Evolutionary conservation across 2,113 vertebrate genomes (phyloP), one percentile per base, ranked within the genome.

Genomic region (Heterochromis multidens): DNA sequence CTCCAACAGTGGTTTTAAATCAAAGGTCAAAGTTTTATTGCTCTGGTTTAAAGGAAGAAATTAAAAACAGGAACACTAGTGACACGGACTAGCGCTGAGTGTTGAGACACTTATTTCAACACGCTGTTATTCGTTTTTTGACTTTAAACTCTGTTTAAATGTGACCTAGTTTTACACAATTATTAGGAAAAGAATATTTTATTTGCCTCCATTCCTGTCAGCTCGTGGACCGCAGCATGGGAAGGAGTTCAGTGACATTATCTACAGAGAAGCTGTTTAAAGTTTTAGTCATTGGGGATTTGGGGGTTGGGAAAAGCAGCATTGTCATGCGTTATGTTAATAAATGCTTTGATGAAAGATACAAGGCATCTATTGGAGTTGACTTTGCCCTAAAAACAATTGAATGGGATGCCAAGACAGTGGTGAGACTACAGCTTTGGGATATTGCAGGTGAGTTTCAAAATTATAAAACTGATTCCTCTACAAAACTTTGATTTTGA

Each of bases 381-480:
- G 97, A 98, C 88, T 98, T 98, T 58, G 95, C 96, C 0, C 95
- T 97, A 49, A 97, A 98, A 93, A 96, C 97, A 4, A 91, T 97
- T 58, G 91, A 94, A 86, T 97, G 96, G 97, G 97, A 97, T 83
- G 84, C 79, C 79, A 93, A 91, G 84, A 98, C 96, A 1, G 88
- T 97, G 80, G 97, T 97, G 90, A 95, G 97, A 86, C 93, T 98
- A 92, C 97, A 98, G 93, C 95, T 98, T 5, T 98, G 97, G 97
- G 97, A 98, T 85, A 97, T 97, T 31, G 96, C 97, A 93, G 97
- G 97, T 97, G 91, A 94, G 70, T 74, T 52, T 29, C 19, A 74
- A 74, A 54, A n/a, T 12, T 74, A 54, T n/a, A 74, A 74, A 54
- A 46, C 4, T 54, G 33, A 74, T 54, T 93, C 60, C 31, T 87